phyloP scores from a whole-genome alignment of 2,113 vertebrate species.

The Mormyrus lacerda region DNA sequence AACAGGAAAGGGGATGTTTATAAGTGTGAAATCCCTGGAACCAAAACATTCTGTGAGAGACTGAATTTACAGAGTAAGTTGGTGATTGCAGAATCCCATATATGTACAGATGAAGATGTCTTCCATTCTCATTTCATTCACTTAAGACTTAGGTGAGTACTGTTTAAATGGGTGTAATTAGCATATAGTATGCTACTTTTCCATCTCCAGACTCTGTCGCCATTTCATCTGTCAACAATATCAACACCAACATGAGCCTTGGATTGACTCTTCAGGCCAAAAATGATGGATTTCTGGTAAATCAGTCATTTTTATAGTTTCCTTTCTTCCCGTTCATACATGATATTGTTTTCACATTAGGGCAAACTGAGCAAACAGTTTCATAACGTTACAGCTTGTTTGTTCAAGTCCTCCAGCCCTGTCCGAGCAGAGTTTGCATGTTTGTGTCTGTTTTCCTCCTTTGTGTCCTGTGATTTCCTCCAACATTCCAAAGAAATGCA shows the following conservation, averaged over 20 bases:
- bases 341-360: neutral
- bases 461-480: neutral
- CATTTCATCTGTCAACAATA: slow-evolving; percentile 71
- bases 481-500: neutral
- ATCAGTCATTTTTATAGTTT: neutral
- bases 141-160: neutral
- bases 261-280: slow-evolving; percentile 71
- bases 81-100: slow-evolving; percentile 5
- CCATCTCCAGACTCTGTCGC: slow-evolving; percentile 60
- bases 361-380: neutral
- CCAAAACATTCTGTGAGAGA: slow-evolving; percentile 63
- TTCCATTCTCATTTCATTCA: neutral
- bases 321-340: neutral
- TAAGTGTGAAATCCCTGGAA: slow-evolving; percentile 62
- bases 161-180: neutral
- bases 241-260: slow-evolving; percentile 72
- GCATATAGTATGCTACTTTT: neutral
- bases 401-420: neutral
- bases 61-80: slow-evolving; percentile 72
- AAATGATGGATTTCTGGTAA: slow-evolving; percentile 69
- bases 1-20: slow-evolving; percentile 85
- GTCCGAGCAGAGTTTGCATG: neutral
- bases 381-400: neutral
- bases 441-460: neutral
- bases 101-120: neutral